Evolutionary conservation across 92 coral and sea anemone species (phyloP), one percentile per base, ranked within the genome.

Genomic region (Porites cylindrica): DNA sequence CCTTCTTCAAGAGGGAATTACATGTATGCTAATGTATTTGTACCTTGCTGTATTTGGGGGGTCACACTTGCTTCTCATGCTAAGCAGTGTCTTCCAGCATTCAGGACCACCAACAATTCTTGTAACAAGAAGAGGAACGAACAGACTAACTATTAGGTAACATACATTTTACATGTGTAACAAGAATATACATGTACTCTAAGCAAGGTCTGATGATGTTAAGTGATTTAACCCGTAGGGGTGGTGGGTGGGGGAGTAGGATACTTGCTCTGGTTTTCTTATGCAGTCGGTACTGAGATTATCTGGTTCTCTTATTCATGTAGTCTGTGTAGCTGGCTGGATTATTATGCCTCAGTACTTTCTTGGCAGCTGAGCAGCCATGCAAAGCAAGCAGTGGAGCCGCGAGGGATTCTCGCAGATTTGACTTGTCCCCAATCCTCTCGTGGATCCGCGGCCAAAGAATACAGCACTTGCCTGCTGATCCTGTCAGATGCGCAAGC

Each of bases 51-150:
- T 76, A 66, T 87, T 91, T 9, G 89, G 88, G 32, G 93, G 83
- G 51, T 91, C 84, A 74, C 91, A 79, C 50, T 82, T 70, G 47
- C 79, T 82, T 63, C 88, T 91, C 89, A 96, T 79, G 67, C 85
- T 68, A 61, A 88, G 80, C 72, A 96, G 85, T 47, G 83, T 68
- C 18, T 56, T 58, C 86, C 92, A 91, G 21, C 93, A 88, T 9
- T 91, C 90, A 32, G 89, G 71, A 0, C 98, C 96, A 32, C 99
- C 99, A 71, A 96, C 90, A 74, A 89, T 74, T 74, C 99, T 96
- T 54, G 8, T 65, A 51, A 51, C 47, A 4, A 24, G 51, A 53
- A 38, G 53, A 53, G 20, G 69, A 82, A 32, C 12, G 14, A 16
- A 19, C 18, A 38, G 2, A 26, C 20, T 3, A 1, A 19, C 18